A percentile compares a stretch with the other conserved stretches of the same genome.
Conservation (phyloP, 2,113 vertebrate species). For the Centropus bengalensis region DNA sequence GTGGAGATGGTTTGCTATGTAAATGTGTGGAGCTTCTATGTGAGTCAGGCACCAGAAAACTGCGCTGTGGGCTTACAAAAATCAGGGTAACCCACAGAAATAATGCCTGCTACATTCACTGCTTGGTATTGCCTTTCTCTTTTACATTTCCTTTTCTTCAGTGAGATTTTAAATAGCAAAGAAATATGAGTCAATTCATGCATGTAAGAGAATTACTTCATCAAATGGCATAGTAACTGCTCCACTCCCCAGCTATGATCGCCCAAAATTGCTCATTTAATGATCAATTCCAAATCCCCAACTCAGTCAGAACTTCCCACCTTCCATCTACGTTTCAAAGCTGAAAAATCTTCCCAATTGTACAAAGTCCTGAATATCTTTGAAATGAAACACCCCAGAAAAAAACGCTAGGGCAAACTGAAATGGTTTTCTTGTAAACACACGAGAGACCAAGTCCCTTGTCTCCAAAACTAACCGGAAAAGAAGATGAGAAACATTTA, state of each 20-base stretch:
- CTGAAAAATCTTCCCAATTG: not conserved
- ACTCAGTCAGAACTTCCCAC: not conserved
- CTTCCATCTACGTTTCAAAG: not conserved
- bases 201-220: not conserved
- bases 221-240: not conserved
- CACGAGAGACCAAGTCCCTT: not conserved
- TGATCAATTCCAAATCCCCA: not conserved
- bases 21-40: not conserved
- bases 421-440: not conserved
- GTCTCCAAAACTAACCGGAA: not conserved
- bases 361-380: not conserved
- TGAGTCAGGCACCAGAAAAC: conserved; percentile 12
- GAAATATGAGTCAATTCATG: conserved; percentile 19
- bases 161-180: conserved; percentile 33
- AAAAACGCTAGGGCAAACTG: not conserved
- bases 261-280: not conserved
- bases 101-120: not conserved
- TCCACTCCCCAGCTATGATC: not conserved
- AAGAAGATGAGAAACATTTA: not conserved
- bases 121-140: not conserved
- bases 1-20: not conserved
- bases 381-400: not conserved
- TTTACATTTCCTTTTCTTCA: not conserved
- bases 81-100: not conserved
- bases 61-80: not conserved